Evolutionary conservation across 2,888 invertebrate genomes (phyloP), one percentile per base, ranked within the genome.

Genomic region (Herminia tarsipennalis): DNA sequence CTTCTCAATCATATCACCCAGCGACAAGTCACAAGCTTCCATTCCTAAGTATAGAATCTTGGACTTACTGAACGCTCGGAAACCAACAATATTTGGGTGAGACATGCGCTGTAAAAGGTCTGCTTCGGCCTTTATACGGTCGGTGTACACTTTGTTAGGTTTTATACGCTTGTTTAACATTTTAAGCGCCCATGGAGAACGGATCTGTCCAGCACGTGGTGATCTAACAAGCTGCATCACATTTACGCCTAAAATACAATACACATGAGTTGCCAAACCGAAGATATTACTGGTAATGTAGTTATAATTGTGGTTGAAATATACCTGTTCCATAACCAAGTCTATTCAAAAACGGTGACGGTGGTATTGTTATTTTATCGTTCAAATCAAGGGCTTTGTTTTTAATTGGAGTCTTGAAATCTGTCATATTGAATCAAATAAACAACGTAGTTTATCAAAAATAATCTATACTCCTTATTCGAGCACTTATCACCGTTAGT

Each of bases 111-210:
- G 82, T 9, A 97, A 85, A 30, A 97, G 89, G 12, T 94, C 92
- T 0, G 96, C 97, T 81, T 97, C 97, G 0, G 92, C 88, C 49
- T 93, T 86, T 25, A 97, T 85, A 0, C 96, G 92, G 12, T 93
- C 86, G 1, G 92, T 88, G 55, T 86, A 88, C 0, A 86, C 83
- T 59, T 70, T 74, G 48, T 78, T 78, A 0, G 91, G 91, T 60
- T 90, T 91, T 10, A 88, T 86, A 1, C 81, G 81, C 35, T 88
- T 92, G 58, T 93, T 93, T 1, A 96, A 76, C 81, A 95, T 95
- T 75, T 97, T 97, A 0, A 97, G 88, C 0, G 97, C 97, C 97
- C 97, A 97, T 0, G 97, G 97, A 0, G 97, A 97, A n/a, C 94
- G 92, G 0, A 92, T 81, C 61, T 93, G 92, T 4, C 95, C 94